Conservation (phyloP, 1,140 invertebrate genomes). For the Catajapyx aquilonaris region DNA sequence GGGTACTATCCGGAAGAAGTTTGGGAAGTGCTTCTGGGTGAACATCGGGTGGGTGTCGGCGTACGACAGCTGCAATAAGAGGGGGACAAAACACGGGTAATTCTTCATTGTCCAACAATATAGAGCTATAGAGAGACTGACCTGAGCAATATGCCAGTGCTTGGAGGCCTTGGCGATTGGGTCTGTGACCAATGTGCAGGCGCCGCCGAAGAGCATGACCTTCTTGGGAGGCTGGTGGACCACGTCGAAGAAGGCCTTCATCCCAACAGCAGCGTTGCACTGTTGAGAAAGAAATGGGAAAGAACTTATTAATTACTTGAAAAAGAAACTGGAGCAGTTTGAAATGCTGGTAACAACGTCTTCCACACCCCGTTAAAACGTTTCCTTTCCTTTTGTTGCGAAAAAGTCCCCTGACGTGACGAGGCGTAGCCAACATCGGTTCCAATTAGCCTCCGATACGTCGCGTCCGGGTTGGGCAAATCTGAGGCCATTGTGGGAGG, state of each 20-base stretch:
- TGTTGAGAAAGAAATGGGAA: conserved; percentile 27
- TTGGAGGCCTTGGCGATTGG: conserved; percentile 94
- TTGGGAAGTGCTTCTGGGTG: conserved; percentile 78
- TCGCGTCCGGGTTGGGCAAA: too few relatives aligned
- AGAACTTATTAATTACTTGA: conserved; percentile 4
- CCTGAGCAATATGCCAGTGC: conserved; percentile 89
- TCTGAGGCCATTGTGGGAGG: too few relatives aligned
- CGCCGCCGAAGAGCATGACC: conserved; percentile 87
- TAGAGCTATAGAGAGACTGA: conserved; percentile 19
- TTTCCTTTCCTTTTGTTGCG: too few relatives aligned
- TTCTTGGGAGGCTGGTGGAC: conserved; percentile 80
- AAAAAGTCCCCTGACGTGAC: too few relatives aligned
- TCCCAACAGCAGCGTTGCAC: conserved; percentile 95
- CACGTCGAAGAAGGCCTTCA: conserved; percentile 96
- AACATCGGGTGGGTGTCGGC: conserved; percentile 98
- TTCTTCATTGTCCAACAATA: conserved; percentile 4
- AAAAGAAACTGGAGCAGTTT: conserved; percentile 1
- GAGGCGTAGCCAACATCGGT: too few relatives aligned
- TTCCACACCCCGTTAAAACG: too few relatives aligned
- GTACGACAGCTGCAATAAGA: conserved; percentile 64
- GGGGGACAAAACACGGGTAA: not conserved
- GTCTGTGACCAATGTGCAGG: conserved; percentile 90
- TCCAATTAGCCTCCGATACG: too few relatives aligned
- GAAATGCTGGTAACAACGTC: too few relatives aligned
- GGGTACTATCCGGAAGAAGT: conserved; percentile 89